These are phyloP conservation scores for Eristalis intricaria DNA, from an alignment of 2,888 invertebrate genomes.

Conservation along the genomic window DNA sequence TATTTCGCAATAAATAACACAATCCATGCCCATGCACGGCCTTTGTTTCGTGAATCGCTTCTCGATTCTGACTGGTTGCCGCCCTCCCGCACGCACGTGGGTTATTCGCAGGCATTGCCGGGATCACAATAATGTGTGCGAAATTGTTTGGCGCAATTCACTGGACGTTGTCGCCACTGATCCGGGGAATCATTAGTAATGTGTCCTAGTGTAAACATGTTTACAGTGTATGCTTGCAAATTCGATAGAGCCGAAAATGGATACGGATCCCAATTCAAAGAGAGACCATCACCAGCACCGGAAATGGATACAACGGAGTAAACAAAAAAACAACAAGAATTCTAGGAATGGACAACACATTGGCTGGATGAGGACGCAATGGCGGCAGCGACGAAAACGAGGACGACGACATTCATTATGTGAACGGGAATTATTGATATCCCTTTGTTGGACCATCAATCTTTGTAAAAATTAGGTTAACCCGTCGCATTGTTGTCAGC, in stretches of 20 bases:
- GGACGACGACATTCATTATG: slow-evolving; percentile 22
- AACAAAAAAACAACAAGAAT: slow-evolving; percentile 8
- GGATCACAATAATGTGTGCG: slow-evolving; percentile 37
- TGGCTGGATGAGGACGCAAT: slow-evolving; percentile 1
- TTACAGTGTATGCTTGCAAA: slow-evolving; percentile 44
- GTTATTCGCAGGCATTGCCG: neutral
- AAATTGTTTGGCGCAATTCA: slow-evolving; percentile 61
- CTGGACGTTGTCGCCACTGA: slow-evolving; percentile 29
- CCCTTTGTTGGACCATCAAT: slow-evolving; percentile 48
- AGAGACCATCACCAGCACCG: neutral
- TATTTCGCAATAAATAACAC: slow-evolving; percentile 71
- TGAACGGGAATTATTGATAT: slow-evolving; percentile 34
- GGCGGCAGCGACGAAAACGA: neutral
- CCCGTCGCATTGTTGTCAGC: slow-evolving; percentile 31
- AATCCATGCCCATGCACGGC: slow-evolving; percentile 53
- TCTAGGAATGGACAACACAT: neutral
- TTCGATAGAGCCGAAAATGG: slow-evolving; percentile 17
- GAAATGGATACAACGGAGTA: neutral
- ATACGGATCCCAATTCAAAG: slow-evolving; percentile 35
- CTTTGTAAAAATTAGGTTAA: slow-evolving; percentile 49
- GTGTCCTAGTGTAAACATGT: slow-evolving; percentile 62
- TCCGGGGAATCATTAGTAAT: slow-evolving; percentile 63
- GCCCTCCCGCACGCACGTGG: neutral
- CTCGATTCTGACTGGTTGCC: neutral
- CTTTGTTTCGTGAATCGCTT: slow-evolving; percentile 44